Percentiles rank a stretch among this genome's conserved stretches.
These are phyloP conservation scores for Brenthis hecate DNA, from an alignment of 2,888 invertebrate species.

Conservation along the genomic window DNA sequence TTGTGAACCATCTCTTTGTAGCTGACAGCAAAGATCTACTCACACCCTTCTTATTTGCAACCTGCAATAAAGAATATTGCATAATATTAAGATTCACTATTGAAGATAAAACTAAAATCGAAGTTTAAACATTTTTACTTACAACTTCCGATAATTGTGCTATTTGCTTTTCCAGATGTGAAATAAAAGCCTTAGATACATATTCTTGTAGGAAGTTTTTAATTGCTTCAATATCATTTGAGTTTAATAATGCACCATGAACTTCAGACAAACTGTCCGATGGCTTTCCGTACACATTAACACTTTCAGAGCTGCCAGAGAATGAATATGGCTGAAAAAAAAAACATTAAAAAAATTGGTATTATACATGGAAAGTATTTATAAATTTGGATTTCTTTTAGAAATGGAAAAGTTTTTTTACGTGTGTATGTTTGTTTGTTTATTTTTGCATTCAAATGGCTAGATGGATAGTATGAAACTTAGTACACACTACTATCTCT, in stretches of 20 bases:
- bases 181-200: slow-evolving; percentile 91
- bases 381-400: neutral
- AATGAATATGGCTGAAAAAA: slow-evolving; percentile 73
- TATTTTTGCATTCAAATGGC: no score
- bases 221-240: slow-evolving; percentile 92
- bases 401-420: neutral
- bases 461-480: no score
- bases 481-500: no score
- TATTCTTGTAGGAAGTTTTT: slow-evolving; percentile 94
- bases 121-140: slow-evolving; percentile 11
- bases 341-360: no score
- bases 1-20: slow-evolving; percentile 97
- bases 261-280: slow-evolving; percentile 76
- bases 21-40: slow-evolving; percentile 96
- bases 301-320: slow-evolving; percentile 83
- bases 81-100: neutral
- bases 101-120: no score
- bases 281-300: slow-evolving; percentile 77
- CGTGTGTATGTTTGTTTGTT: no score
- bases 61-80: slow-evolving; percentile 58
- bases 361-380: neutral
- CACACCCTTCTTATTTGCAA: slow-evolving; percentile 94
- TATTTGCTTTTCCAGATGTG: slow-evolving; percentile 95
- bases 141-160: slow-evolving; percentile 86
- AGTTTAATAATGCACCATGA: slow-evolving; percentile 90